Evolutionary conservation across 2,888 invertebrate species (phyloP).

Genomic region (Mesoligia furuncula): DNA sequence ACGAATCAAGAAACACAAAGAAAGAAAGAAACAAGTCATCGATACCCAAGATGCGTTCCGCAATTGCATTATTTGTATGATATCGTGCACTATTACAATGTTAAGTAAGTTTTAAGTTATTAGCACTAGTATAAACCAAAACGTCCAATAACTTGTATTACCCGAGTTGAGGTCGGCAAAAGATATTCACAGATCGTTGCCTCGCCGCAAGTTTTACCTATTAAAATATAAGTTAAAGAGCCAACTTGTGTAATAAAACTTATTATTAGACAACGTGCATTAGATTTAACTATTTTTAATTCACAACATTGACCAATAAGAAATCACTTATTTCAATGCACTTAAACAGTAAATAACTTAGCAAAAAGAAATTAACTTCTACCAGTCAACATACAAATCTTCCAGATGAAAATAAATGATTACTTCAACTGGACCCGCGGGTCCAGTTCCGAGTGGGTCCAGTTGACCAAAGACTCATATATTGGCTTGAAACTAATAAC

Average conservation of each 20-base stretch:
- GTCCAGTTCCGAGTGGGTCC: no score
- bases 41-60: not conserved
- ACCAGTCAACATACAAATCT: not conserved
- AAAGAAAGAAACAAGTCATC: conserved; percentile 6
- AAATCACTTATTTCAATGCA: not conserved
- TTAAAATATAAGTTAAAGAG: not conserved
- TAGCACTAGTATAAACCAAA: not conserved
- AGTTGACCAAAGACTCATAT: no score
- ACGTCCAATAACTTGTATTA: conserved; percentile 23
- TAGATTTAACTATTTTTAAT: conserved; percentile 2
- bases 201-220: not conserved
- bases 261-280: not conserved
- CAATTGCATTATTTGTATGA: not conserved
- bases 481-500: not conserved
- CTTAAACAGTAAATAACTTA: not conserved
- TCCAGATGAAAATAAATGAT: not conserved
- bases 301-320: not conserved
- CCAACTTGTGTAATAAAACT: conserved; percentile 21
- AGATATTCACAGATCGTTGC: not conserved
- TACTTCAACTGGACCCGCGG: no score
- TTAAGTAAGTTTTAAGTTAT: conserved; percentile 12
- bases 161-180: not conserved
- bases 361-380: not conserved
- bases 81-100: not conserved
- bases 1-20: not conserved